Percentiles rank a stretch among this genome's conserved stretches.
Evolutionary conservation across 2,113 vertebrate species (phyloP).

Genomic region (Ornithorhynchus anatinus): DNA sequence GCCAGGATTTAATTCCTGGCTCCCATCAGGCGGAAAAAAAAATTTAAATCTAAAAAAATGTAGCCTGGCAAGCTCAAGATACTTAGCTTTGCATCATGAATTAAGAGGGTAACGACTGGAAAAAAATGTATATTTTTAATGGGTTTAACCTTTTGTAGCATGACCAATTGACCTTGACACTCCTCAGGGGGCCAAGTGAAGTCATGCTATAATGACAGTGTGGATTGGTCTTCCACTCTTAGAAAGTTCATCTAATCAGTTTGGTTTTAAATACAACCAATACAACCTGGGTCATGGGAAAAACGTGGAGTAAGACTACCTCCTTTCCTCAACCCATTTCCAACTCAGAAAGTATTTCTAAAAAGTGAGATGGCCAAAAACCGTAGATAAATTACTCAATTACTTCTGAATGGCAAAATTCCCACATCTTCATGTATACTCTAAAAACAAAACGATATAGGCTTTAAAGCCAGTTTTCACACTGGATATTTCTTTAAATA

Average conservation of each 20-base stretch:
- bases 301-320: slow-evolving; percentile 8
- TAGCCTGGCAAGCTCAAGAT: slow-evolving; percentile 6
- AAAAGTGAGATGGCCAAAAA: not conserved
- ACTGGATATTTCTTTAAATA: too few species aligned
- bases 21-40: slow-evolving; percentile 4
- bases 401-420: not conserved
- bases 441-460: not conserved
- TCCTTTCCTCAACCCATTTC: too few species aligned
- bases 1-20: not conserved
- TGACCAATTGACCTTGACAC: not conserved
- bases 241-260: not conserved
- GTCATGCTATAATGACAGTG: not conserved
- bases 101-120: slow-evolving; percentile 2
- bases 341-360: slow-evolving; percentile 1
- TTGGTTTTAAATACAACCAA: not conserved
- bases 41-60: slow-evolving; percentile 3
- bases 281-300: not conserved
- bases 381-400: not conserved
- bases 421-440: not conserved
- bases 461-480: too few species aligned
- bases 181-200: not conserved
- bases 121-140: slow-evolving; percentile 3
- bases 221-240: not conserved
- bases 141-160: slow-evolving; percentile 18
- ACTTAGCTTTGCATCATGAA: slow-evolving; percentile 6